Base-by-base conservation (phyloP, 30 jellyfish, hydroid and myxozoan species). In the Aurelia aurita region DNA sequence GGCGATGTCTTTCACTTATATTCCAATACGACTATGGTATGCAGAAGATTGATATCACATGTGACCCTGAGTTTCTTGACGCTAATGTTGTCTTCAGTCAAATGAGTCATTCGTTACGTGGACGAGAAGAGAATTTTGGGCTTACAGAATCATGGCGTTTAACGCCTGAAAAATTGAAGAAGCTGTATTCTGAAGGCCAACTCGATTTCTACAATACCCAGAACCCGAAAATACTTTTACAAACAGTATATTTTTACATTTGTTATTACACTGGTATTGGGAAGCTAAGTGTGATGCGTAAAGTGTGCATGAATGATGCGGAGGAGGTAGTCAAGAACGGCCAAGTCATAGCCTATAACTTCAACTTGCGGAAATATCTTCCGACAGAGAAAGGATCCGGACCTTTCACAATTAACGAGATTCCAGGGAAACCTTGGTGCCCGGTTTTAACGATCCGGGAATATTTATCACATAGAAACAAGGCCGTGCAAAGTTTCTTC, bases 401-500 rank as follows among this genome's bases (percentile, higher is more conserved):
- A 14, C 91, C 91, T 5, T 73, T 84, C 77, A 84, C 81, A 20
- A 84, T 84, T 29, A 46, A 84, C 74, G 87, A 72, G 25, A 73
- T 84, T 22, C 94, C 80, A 64, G 94, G 94, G 20, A 72, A 73
- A 27, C 94, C 87, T 15, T 84, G 94, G 94, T 84, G 94, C 74
- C 94, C 94, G 0, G 91, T 82, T 25, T 61, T 67, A 7, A 82
- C 91, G 16, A 82, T 82, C 34, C 79, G 74, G 46, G 79, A 82
- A 32, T 82, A 82, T 25, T 72, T 82, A 15, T 46, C 79, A n/a
- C 91, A 82, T 27, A 59, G 91, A 28, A 82, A 82, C 79, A 82
- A 53, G 27, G n/a, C 62, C 55, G 85, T 55, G 58, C 85, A 66
- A 31, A 55, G 68, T 19, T 82, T 82, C 31, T 82, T 82, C 66